These are phyloP conservation scores for Teleopsis dalmanni DNA, from an alignment of 1,140 invertebrate genomes.

Conservation along the genomic window DNA sequence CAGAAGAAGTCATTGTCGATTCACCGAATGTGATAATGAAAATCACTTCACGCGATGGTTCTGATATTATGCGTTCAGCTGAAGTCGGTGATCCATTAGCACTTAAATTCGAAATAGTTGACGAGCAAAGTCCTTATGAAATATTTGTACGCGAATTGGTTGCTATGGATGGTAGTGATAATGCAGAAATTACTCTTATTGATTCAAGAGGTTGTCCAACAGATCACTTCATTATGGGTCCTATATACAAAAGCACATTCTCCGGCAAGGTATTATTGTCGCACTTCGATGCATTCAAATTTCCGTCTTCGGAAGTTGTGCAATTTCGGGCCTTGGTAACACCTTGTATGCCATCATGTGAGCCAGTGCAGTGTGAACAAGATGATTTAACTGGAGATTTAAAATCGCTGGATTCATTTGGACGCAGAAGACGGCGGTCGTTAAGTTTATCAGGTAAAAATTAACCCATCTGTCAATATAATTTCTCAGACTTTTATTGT, in stretches of 20 bases:
- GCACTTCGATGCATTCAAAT: constrained; percentile 92
- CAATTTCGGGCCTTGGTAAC: constrained; percentile 89
- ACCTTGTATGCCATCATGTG: constrained; percentile 83
- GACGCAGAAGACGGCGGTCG: constrained; percentile 50
- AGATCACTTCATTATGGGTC: constrained; percentile 89
- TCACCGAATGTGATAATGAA: constrained; percentile 91
- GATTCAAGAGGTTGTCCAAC: constrained; percentile 86
- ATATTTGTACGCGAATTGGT: constrained; percentile 90
- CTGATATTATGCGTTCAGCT: constrained; percentile 66
- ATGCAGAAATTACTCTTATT: constrained; percentile 83
- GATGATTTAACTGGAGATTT: constrained; percentile 71
- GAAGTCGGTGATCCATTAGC: constrained; percentile 86
- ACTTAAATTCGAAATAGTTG: constrained; percentile 83
- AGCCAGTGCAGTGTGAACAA: constrained; percentile 79
- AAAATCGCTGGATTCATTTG: constrained; percentile 63
- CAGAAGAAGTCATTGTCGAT: constrained; percentile 78
- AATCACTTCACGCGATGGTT: constrained; percentile 71
- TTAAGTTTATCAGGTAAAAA: constrained; percentile 25
- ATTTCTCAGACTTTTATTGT: too few species aligned
- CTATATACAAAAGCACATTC: constrained; percentile 69
- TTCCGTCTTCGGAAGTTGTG: constrained; percentile 86
- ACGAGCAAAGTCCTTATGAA: constrained; percentile 85
- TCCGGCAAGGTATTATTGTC: constrained; percentile 68
- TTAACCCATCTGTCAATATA: too few species aligned
- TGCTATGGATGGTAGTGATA: constrained; percentile 87